A percentile compares a stretch with the other conserved stretches of the same genome.
Conservation (phyloP, 2,797 vertebrate species). For the Diglossa cyanea region DNA sequence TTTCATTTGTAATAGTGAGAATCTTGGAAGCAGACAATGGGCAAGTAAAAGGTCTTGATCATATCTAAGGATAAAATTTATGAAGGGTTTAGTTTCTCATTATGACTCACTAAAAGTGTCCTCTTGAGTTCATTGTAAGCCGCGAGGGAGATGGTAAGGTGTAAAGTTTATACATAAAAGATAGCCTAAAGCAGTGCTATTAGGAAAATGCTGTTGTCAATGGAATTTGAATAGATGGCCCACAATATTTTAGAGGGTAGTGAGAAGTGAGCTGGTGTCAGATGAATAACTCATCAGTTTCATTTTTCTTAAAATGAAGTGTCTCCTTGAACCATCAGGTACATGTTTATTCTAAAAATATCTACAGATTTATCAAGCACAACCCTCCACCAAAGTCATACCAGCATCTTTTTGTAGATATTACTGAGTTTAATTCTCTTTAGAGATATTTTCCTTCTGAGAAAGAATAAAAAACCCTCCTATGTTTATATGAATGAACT, state of each 20-base stretch:
- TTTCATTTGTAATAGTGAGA: background rate
- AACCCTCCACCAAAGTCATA: background rate
- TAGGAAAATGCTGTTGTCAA: background rate
- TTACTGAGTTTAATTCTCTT: background rate
- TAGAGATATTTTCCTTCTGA: background rate
- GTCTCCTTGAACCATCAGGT: background rate
- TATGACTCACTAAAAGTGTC: background rate
- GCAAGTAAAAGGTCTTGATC: background rate
- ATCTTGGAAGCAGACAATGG: background rate
- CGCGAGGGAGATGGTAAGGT: fast-evolving
- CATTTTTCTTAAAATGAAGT: background rate
- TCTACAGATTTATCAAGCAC: background rate
- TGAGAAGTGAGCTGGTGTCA: background rate
- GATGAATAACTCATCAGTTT: background rate
- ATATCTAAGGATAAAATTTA: background rate
- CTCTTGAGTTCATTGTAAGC: background rate
- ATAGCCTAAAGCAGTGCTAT: background rate
- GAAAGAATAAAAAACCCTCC: background rate
- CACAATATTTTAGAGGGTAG: background rate
- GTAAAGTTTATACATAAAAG: background rate
- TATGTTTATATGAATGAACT: constrained; percentile 30
- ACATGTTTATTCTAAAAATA: background rate
- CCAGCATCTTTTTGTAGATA: background rate
- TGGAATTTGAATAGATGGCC: background rate
- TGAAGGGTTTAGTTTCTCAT: background rate